A percentile compares a stretch with the other conserved stretches of the same genome.
Evolutionary conservation across 2,113 vertebrate species (phyloP).

Genomic region (Sceloporus undulatus): DNA sequence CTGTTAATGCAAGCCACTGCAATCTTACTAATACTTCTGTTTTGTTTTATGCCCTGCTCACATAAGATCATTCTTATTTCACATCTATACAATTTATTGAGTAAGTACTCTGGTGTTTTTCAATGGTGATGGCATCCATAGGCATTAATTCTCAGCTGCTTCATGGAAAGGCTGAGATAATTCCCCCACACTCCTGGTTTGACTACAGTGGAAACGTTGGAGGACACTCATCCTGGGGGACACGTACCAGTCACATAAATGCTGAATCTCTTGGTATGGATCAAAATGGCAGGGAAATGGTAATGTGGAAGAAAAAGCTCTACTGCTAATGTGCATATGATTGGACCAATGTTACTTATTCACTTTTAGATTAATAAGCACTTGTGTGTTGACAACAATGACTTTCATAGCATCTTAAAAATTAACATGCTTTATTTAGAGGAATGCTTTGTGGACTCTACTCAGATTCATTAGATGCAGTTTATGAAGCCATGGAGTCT

Average conservation of each 20-base stretch:
- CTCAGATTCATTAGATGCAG: too few species aligned
- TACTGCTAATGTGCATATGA: background rate
- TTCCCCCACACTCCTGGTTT: background rate
- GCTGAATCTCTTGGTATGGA: background rate
- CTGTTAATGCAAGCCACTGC: conserved; percentile 1
- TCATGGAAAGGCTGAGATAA: too few species aligned
- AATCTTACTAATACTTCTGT: conserved; percentile 5
- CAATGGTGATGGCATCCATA: background rate
- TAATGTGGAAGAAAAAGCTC: background rate
- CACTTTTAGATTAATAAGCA: background rate
- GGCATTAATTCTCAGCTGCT: conserved; percentile 5
- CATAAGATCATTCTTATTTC: conserved; percentile 35
- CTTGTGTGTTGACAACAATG: background rate
- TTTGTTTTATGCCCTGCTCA: background rate
- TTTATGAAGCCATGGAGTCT: too few species aligned
- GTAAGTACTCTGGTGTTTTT: conserved; percentile 25
- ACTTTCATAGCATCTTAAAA: too few species aligned
- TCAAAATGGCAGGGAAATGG: background rate
- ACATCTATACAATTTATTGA: conserved; percentile 29
- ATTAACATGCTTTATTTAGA: too few species aligned
- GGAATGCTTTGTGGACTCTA: too few species aligned
- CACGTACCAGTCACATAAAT: background rate
- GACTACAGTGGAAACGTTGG: background rate
- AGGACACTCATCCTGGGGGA: too few species aligned
- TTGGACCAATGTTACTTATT: too few species aligned